A percentile compares a stretch with the other conserved stretches of the same genome.
phyloP scores from a whole-genome alignment of 1,140 invertebrate species.

The Micrasema longulum region DNA sequence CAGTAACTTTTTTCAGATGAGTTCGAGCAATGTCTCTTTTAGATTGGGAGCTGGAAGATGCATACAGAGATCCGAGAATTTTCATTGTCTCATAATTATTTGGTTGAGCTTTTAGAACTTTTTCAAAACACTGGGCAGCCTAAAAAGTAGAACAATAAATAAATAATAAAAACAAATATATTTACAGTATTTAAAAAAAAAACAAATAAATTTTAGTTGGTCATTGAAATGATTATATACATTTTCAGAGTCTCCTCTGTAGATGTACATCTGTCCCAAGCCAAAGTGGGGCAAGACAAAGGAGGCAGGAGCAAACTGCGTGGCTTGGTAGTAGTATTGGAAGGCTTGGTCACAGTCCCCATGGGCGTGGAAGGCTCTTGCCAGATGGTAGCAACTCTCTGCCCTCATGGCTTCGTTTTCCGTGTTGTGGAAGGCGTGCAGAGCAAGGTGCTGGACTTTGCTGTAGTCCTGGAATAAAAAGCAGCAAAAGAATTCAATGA shows the following conservation, averaged over 20 bases:
- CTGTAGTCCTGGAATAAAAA: constrained; percentile 79
- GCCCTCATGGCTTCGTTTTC: constrained; percentile 99
- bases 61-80: constrained; percentile 97
- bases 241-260: constrained; percentile 96
- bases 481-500: too few species aligned
- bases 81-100: constrained; percentile 99
- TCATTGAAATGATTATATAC: constrained; percentile 69
- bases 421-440: constrained; percentile 98
- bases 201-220: too few species aligned
- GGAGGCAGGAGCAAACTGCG: constrained; percentile 93
- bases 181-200: too few species aligned
- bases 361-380: constrained; percentile 91
- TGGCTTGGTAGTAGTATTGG: constrained; percentile 99
- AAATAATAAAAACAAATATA: too few species aligned
- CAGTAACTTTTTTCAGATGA: constrained; percentile 93
- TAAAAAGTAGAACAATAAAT: constrained; percentile 58
- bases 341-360: constrained; percentile 98
- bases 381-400: constrained; percentile 99
- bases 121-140: constrained; percentile 98
- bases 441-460: constrained; percentile 95
- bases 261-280: constrained; percentile 99
- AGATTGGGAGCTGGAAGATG: constrained; percentile 88
- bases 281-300: constrained; percentile 99
- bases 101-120: constrained; percentile 96
- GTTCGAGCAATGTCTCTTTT: constrained; percentile 94